Evolutionary conservation across 2,113 vertebrate species (phyloP).

Genomic region (Calonectris borealis): DNA sequence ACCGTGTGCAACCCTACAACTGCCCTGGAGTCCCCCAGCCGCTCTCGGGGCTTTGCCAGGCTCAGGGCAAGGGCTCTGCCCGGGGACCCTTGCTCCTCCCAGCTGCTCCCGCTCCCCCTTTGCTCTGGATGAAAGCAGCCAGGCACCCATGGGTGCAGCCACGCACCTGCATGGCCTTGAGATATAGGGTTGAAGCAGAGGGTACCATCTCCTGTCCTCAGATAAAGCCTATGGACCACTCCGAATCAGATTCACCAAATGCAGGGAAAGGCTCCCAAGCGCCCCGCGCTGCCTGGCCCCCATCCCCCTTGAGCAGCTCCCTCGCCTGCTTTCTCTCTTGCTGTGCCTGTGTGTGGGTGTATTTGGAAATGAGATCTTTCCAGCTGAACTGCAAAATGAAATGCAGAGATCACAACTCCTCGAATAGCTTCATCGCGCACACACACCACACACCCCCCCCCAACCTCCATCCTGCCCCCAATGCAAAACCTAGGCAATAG

Average conservation of each 20-base stretch:
- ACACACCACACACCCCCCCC: not conserved
- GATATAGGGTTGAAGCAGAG: not conserved
- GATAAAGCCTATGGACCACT: not conserved
- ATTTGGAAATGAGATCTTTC: constrained; percentile 76
- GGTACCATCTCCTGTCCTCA: not conserved
- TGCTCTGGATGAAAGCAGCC: not conserved
- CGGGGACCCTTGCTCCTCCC: not conserved
- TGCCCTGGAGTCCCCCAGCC: not conserved
- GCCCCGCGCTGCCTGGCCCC: not conserved
- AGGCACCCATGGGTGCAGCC: not conserved
- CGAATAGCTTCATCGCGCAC: constrained; percentile 41
- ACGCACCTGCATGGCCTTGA: not conserved
- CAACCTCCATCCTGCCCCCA: not conserved
- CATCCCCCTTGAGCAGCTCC: constrained; percentile 7
- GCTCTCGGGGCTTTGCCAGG: not conserved
- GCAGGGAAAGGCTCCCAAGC: not conserved
- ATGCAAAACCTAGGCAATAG: not conserved
- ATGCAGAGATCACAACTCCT: constrained; percentile 69
- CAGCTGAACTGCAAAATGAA: constrained; percentile 76
- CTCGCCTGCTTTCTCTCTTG: constrained; percentile 35
- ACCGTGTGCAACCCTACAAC: not conserved
- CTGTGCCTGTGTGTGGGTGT: constrained; percentile 75
- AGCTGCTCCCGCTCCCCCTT: not conserved
- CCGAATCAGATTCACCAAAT: not conserved
- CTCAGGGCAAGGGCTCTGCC: not conserved